phyloP scores from a whole-genome alignment of 2,113 vertebrate genomes.

The Passer montanus region DNA sequence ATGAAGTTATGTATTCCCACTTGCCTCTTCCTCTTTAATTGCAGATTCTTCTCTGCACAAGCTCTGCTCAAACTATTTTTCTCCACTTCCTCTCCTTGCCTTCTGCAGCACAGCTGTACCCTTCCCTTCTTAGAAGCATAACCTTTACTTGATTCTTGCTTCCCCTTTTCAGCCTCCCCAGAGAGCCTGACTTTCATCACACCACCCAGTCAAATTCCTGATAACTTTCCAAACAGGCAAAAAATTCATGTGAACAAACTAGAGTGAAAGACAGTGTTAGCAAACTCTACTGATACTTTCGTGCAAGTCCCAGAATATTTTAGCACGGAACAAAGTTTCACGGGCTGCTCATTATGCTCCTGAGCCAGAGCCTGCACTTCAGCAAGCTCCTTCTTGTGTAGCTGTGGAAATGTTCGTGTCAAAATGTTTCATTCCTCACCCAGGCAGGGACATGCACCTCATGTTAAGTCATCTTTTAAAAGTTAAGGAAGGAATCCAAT shows the following conservation, averaged over 20 bases:
- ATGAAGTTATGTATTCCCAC: background rate
- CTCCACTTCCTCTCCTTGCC: background rate
- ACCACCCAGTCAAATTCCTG: background rate
- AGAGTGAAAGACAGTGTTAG: constrained; percentile 10
- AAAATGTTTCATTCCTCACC: constrained; percentile 52
- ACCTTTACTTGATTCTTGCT: background rate
- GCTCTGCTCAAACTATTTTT: background rate
- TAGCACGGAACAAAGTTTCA: constrained; percentile 15
- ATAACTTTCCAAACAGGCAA: background rate
- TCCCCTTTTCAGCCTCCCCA: constrained; percentile 9
- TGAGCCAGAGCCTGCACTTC: background rate
- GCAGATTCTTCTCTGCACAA: background rate
- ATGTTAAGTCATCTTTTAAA: background rate
- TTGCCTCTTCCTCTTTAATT: constrained; percentile 3
- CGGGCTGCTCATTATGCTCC: background rate
- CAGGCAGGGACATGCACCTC: background rate
- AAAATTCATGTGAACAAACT: constrained; percentile 13
- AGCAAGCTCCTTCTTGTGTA: background rate
- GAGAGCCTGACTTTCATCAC: background rate
- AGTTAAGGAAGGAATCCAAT: constrained; percentile 33
- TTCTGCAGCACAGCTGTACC: background rate
- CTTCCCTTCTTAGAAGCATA: background rate
- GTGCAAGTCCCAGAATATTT: background rate
- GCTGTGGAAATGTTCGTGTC: constrained; percentile 34
- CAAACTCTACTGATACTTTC: background rate